Evolutionary conservation across 2,113 vertebrate species (phyloP).

Genomic region (Antechinus flavipes): DNA sequence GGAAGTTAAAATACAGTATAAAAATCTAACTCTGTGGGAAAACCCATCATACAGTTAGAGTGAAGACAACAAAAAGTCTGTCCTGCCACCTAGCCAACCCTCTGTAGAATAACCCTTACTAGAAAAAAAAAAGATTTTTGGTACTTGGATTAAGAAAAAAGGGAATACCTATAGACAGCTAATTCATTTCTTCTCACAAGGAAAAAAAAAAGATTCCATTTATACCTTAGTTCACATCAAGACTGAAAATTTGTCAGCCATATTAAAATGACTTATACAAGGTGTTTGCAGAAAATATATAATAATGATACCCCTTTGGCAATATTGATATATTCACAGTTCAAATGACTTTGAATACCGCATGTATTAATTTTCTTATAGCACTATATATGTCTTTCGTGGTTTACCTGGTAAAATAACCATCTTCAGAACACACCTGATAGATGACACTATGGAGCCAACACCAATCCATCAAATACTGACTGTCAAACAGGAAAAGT

Average conservation of each 20-base stretch:
- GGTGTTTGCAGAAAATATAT: not conserved
- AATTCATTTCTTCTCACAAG: not conserved
- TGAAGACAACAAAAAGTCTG: not conserved
- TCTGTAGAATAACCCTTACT: not conserved
- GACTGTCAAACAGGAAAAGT: not conserved
- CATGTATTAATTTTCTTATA: not conserved
- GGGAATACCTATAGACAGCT: not conserved
- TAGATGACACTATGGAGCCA: not conserved
- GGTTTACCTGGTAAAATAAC: not conserved
- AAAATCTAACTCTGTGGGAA: not conserved
- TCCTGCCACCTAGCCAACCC: not conserved
- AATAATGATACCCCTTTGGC: not conserved
- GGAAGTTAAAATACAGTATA: accelerated
- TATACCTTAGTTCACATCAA: not conserved
- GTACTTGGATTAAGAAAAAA: not conserved
- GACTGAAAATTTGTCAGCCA: not conserved
- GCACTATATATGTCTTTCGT: not conserved
- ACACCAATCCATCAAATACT: not conserved
- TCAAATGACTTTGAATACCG: not conserved
- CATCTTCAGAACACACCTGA: not conserved
- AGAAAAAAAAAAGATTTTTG: not conserved
- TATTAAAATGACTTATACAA: slow-evolving; percentile 34
- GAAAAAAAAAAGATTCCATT: slow-evolving; percentile 20
- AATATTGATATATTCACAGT: not conserved
- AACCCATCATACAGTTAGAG: accelerated